These are phyloP conservation scores for Zaprionus ornatus DNA, from an alignment of 1,140 invertebrate genomes.

Conservation along the genomic window DNA sequence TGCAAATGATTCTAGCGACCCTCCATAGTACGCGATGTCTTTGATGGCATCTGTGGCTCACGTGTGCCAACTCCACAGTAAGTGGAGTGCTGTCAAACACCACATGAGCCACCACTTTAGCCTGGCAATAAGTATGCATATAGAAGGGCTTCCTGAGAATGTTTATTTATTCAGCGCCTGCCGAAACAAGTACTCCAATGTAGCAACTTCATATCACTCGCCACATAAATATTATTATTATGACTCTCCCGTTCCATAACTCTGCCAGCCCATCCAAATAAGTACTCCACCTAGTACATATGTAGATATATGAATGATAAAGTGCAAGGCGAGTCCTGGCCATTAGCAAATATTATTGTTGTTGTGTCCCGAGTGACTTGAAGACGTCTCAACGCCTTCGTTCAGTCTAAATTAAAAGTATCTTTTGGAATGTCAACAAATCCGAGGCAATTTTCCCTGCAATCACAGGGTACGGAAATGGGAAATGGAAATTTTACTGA, in stretches of 20 bases:
- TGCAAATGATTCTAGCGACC: constrained; percentile 1
- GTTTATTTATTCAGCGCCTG: constrained; percentile 75
- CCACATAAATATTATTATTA: constrained; percentile 81
- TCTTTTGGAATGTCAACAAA: constrained; percentile 15
- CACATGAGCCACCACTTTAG: constrained; percentile 50
- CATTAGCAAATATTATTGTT: constrained; percentile 74
- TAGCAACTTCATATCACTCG: constrained; percentile 71
- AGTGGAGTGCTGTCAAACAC: constrained; percentile 43
- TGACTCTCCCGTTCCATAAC: constrained; percentile 35
- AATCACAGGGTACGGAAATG: background rate
- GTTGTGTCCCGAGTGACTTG: constrained; percentile 17
- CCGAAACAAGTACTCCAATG: constrained; percentile 58
- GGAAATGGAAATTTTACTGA: constrained; percentile 4
- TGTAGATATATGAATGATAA: constrained; percentile 52
- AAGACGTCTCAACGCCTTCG: background rate
- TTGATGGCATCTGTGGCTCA: constrained; percentile 27
- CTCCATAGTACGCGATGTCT: background rate
- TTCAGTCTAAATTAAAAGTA: background rate
- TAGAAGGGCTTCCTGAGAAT: constrained; percentile 43
- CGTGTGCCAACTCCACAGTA: constrained; percentile 24
- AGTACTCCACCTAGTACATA: constrained; percentile 5
- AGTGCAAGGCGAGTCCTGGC: constrained; percentile 42
- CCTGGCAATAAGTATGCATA: constrained; percentile 13
- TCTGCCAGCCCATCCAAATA: constrained; percentile 31
- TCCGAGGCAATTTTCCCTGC: background rate